Percentiles rank a stretch among this genome's conserved stretches.
Evolutionary conservation across 2,797 vertebrate genomes (phyloP).

Genomic region (Pampus argenteus): DNA sequence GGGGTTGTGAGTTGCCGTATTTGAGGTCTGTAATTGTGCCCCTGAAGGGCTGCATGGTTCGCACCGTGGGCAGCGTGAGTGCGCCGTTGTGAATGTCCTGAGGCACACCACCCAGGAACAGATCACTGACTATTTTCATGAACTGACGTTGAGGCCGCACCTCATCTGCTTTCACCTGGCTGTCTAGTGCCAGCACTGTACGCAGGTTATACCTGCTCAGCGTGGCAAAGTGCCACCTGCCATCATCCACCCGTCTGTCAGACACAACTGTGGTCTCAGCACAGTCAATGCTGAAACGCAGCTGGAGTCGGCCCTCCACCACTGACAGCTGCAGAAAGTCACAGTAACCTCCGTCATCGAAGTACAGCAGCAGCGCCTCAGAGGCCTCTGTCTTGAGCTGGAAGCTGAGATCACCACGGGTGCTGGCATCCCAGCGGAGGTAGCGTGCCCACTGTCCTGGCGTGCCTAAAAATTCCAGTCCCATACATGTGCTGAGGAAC

Average conservation of each 20-base stretch:
- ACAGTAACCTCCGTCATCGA: conserved; percentile 97
- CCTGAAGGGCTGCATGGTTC: conserved; percentile 89
- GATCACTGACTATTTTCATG: conserved; percentile 98
- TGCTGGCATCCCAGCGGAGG: conserved; percentile 99
- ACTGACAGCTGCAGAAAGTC: conserved; percentile 96
- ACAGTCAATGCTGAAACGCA: conserved; percentile 96
- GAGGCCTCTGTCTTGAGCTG: conserved; percentile 94
- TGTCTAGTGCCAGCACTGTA: conserved; percentile 91
- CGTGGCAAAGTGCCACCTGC: conserved; percentile 92
- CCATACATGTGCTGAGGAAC: conserved; percentile 91
- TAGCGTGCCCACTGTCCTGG: conserved; percentile 98
- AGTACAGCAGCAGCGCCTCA: conserved; percentile 94
- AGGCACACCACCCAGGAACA: conserved; percentile 96
- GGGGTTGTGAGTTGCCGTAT: conserved; percentile 91
- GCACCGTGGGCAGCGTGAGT: conserved; percentile 92
- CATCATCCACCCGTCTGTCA: conserved; percentile 90
- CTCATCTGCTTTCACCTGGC: conserved; percentile 88
- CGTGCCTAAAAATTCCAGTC: conserved; percentile 94
- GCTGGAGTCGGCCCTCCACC: conserved; percentile 91
- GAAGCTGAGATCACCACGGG: conserved; percentile 95
- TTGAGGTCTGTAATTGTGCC: conserved; percentile 95
- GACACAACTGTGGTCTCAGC: conserved; percentile 90
- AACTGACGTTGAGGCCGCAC: conserved; percentile 92
- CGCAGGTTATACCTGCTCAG: conserved; percentile 91
- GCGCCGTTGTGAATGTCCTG: conserved; percentile 91